Percentiles rank a stretch among this genome's conserved stretches.
phyloP scores from a whole-genome alignment of 2,797 vertebrate genomes.

The Pelochelys cantorii region DNA sequence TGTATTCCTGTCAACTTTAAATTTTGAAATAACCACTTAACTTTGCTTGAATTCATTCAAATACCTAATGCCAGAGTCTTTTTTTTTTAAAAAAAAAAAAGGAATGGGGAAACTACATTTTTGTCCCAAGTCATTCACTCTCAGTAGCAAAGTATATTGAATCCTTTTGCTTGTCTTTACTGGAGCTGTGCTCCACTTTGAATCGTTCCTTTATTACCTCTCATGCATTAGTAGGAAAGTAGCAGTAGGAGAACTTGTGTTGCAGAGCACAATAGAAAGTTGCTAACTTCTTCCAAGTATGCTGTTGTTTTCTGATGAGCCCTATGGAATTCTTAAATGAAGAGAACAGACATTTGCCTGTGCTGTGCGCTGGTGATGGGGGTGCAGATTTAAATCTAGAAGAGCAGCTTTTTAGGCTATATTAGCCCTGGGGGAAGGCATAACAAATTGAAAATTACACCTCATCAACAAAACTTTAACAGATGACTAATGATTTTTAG shows the following conservation, averaged over 20 bases:
- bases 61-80: neutral
- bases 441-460: neutral
- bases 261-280: neutral
- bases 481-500: neutral
- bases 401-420: neutral
- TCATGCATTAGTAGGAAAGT: neutral
- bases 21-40: neutral
- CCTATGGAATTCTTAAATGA: neutral
- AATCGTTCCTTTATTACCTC: neutral
- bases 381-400: neutral
- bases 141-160: neutral
- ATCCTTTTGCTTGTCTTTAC: neutral
- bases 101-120: neutral
- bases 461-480: neutral
- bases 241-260: neutral
- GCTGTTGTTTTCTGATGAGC: neutral
- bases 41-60: neutral
- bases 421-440: neutral
- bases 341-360: neutral
- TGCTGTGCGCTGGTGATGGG: neutral
- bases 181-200: neutral
- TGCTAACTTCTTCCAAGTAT: neutral
- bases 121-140: neutral
- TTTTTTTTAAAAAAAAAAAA: neutral
- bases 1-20: constrained; percentile 1